Evolutionary conservation across 2,888 invertebrate species (phyloP), one percentile per base, ranked within the genome.

Genomic region (Pyralis farinalis): DNA sequence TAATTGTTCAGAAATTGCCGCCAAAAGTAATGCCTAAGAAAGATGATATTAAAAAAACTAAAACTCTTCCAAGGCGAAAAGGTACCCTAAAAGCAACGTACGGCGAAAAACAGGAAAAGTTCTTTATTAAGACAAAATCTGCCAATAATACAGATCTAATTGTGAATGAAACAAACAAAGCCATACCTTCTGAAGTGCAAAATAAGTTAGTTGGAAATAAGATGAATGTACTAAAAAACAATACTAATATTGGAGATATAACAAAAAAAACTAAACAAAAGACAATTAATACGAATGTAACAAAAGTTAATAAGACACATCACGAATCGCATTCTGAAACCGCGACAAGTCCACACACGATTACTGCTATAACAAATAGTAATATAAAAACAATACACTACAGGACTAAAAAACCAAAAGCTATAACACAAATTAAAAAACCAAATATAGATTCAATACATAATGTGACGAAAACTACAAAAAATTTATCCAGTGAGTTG

Each of bases 71-170:
- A 1, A 69, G 90, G 50, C 67, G 89, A 40, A 90, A 90, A 56
- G 89, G 90, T 1, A 90, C 89, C 1, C 54, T 90, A 0, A 88
- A 88, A 63, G 85, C 88, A 22, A 90, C 89, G 0, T 90, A 90
- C 44, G 89, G 89, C n/a, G 84, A 89, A 31, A 86, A 80, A 59
- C 83, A 84, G 47, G 83, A 85, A 25, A 74, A 73, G 40, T 75
- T 80, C 47, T 83, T 82, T 46, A 43, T 66, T 12, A 75, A 71
- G 47, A 7, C 53, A 1, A 65, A 62, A 33, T 52, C 59, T 5
- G n/a, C 10, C 7, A 32, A 12, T 7, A 33, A 40, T 33, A 25
- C 12, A 1, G 10, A 37, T 7, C 9, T 22, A 9, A 20, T 10
- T 16, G 7, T 11, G 1, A 34, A 40, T 12, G 8, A 6, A 1